These are phyloP conservation scores for Sciurus carolinensis DNA, from an alignment of 2,797 vertebrate genomes.

Conservation along the genomic window DNA sequence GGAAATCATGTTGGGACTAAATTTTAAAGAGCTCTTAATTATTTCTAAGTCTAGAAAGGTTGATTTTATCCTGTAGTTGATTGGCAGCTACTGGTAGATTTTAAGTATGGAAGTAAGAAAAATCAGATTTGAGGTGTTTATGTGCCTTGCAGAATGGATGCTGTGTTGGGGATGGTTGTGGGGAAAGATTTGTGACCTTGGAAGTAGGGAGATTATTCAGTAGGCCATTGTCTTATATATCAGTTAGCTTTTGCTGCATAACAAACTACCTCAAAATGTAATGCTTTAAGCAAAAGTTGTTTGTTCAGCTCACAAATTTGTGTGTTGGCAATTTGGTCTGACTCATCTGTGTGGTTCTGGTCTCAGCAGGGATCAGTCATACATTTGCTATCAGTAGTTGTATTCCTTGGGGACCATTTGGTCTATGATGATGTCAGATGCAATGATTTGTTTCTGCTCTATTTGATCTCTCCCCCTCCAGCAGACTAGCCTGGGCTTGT, in stretches of 20 bases:
- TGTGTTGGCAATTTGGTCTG: neutral
- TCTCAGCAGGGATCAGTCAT: neutral
- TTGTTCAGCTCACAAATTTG: neutral
- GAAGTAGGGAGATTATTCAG: conserved; percentile 11
- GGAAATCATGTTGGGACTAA: neutral
- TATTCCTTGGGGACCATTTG: neutral
- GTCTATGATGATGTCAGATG: neutral
- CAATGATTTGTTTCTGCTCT: conserved; percentile 24
- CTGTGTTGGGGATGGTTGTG: neutral
- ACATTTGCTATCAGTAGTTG: neutral
- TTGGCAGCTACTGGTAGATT: neutral
- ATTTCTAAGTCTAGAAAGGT: conserved; percentile 10
- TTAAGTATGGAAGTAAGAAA: conserved; percentile 13
- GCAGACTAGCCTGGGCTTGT: neutral
- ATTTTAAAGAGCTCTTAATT: conserved; percentile 29
- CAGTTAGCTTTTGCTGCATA: conserved; percentile 44
- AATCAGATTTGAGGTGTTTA: conserved; percentile 1
- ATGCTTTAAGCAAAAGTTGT: neutral
- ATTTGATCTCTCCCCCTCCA: neutral
- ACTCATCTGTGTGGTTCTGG: neutral
- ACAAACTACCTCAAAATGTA: neutral
- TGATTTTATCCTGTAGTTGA: conserved; percentile 4
- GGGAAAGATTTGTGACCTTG: neutral
- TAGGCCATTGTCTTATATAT: neutral
- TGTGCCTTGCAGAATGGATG: neutral